A percentile compares a stretch with the other conserved stretches of the same genome.
Evolutionary conservation across 23 tunicate species (phyloP).

Genomic region (Styela clava): DNA sequence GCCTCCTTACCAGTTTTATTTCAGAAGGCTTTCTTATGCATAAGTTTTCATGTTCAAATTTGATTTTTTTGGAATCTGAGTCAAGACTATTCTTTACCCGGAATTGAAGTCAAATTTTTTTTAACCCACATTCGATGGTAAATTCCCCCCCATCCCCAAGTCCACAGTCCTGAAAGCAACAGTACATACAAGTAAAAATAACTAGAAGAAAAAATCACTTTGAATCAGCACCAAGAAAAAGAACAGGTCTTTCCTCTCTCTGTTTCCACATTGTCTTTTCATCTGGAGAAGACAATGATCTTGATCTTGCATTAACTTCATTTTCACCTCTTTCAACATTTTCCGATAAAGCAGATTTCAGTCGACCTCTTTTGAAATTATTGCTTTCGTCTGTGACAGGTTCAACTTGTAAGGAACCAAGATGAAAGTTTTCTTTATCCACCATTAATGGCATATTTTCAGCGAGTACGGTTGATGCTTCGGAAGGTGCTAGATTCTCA

Average conservation of each 20-base stretch:
- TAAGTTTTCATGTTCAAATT: too few relatives aligned
- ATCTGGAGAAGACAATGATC: slow-evolving; percentile 19
- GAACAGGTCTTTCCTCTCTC: slow-evolving; percentile 76
- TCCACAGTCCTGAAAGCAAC: too few relatives aligned
- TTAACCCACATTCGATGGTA: too few relatives aligned
- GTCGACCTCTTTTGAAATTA: background rate
- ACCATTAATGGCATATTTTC: background rate
- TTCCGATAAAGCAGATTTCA: slow-evolving; percentile 6
- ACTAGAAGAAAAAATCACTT: too few relatives aligned
- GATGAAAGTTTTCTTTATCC: background rate
- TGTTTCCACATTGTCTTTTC: slow-evolving; percentile 48
- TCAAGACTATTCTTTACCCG: too few relatives aligned
- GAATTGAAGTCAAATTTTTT: too few relatives aligned
- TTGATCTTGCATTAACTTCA: background rate
- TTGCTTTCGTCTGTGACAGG: background rate
- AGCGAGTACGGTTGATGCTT: background rate
- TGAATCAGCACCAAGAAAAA: slow-evolving; percentile 36
- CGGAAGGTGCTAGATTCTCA: background rate
- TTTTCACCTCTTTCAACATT: background rate
- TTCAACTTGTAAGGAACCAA: background rate
- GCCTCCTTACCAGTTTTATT: too few relatives aligned
- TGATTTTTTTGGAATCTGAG: too few relatives aligned
- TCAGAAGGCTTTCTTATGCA: too few relatives aligned
- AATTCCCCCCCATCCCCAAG: too few relatives aligned
- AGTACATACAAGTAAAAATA: too few relatives aligned